Conservation (phyloP, 2,113 vertebrate species). For the Lagenorhynchus albirostris region DNA sequence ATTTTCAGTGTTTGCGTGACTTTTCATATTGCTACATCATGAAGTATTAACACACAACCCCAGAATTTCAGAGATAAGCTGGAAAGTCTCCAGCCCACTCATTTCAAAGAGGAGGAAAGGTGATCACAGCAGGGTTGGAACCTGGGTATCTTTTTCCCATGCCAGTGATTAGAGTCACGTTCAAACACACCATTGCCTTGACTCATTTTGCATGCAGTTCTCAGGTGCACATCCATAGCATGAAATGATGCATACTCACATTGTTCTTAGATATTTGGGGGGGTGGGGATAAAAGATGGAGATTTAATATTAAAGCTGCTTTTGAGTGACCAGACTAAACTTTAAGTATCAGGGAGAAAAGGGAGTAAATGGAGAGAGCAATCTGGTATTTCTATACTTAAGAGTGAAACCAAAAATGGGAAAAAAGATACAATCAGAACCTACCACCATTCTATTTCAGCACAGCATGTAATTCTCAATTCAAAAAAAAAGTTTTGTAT, state of each 20-base stretch:
- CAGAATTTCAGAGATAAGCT: neutral
- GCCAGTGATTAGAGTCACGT: neutral
- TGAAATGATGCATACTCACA: neutral
- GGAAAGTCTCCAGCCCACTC: neutral
- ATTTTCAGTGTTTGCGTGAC: neutral
- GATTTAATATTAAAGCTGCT: neutral
- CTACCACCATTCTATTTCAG: conserved; percentile 14
- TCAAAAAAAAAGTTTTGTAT: neutral
- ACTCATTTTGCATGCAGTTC: neutral
- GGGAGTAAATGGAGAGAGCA: neutral
- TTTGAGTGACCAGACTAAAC: conserved; percentile 23
- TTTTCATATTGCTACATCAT: neutral
- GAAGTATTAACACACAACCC: neutral
- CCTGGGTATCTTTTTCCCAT: neutral
- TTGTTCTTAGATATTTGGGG: neutral
- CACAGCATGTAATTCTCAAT: conserved; percentile 57
- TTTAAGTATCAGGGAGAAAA: conserved; percentile 22
- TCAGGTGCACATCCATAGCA: neutral
- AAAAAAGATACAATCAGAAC: conserved; percentile 58
- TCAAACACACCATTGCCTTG: neutral
- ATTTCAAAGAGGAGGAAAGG: neutral
- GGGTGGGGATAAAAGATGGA: conserved; percentile 1
- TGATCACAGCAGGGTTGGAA: neutral
- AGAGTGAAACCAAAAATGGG: conserved; percentile 53
- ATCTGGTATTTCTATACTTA: conserved; percentile 49